Conservation (phyloP, 2,888 invertebrate genomes). For the Phorcus lineatus region DNA sequence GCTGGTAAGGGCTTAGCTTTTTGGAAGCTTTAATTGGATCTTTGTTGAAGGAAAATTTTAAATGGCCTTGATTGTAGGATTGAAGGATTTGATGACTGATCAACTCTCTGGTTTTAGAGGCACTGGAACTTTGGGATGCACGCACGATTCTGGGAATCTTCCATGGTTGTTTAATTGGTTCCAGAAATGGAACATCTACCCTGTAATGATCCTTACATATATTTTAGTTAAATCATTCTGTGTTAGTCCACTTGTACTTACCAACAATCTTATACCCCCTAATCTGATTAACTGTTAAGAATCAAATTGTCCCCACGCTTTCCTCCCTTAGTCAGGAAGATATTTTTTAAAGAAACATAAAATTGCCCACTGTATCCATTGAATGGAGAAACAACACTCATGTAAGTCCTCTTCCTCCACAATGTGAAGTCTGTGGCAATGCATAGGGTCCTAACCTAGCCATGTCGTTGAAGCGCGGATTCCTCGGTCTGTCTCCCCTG, state of each 20-base stretch:
- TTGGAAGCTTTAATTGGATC: conserved; percentile 10
- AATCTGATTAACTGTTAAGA: not conserved
- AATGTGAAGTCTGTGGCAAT: conserved; percentile 9
- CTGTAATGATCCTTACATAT: not conserved
- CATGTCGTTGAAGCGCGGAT: conserved; percentile 34
- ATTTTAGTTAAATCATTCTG: not conserved
- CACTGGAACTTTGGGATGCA: not conserved
- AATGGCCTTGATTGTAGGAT: not conserved
- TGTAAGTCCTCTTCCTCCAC: conserved; percentile 26
- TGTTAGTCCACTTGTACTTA: conserved; percentile 3
- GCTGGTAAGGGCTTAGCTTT: not conserved
- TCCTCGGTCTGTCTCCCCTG: conserved; percentile 27
- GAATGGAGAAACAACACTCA: conserved; percentile 15
- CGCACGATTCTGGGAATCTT: conserved; percentile 1
- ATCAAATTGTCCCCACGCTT: not conserved
- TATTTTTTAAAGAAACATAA: not conserved
- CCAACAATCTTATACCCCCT: not conserved
- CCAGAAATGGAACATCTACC: conserved; percentile 7
- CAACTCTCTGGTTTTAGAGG: not conserved
- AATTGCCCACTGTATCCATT: conserved; percentile 3
- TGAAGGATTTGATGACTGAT: not conserved
- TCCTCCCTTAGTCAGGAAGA: not conserved
- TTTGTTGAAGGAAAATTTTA: not conserved
- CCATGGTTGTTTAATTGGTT: not conserved
- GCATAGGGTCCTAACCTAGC: conserved; percentile 45